phyloP scores from a whole-genome alignment of 1,140 invertebrate genomes.

The Babylonia areolata region DNA sequence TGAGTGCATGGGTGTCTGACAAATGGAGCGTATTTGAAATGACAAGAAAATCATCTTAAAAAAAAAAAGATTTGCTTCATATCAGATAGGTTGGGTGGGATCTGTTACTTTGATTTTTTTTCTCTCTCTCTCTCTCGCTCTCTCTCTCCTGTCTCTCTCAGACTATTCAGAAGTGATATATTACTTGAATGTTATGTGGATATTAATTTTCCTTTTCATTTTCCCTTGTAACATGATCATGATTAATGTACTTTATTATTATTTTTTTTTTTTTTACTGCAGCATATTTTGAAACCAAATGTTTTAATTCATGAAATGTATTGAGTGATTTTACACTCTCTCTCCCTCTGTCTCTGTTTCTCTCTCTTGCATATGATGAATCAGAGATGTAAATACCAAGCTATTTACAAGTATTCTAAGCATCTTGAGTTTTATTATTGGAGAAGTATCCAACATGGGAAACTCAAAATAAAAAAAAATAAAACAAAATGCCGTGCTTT shows the following conservation, averaged over 20 bases:
- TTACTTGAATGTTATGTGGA: neutral
- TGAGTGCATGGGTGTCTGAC: neutral
- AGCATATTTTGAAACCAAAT: constrained; percentile 8
- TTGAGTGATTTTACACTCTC: neutral
- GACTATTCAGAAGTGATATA: neutral
- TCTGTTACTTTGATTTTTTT: neutral
- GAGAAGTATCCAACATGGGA: neutral
- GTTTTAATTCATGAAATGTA: constrained; percentile 11
- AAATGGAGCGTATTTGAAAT: no score
- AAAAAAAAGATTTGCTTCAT: neutral
- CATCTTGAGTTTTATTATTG: neutral
- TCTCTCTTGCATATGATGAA: constrained; percentile 2
- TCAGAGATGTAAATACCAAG: constrained; percentile 5
- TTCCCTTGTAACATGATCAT: constrained; percentile 14
- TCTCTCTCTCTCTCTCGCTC: neutral
- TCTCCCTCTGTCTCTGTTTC: neutral
- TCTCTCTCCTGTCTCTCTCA: neutral
- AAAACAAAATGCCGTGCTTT: neutral
- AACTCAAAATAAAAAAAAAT: neutral
- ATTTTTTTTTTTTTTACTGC: neutral
- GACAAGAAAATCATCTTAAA: neutral
- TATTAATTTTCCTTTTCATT: constrained; percentile 1
- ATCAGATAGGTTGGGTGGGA: neutral
- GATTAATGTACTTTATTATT: neutral
- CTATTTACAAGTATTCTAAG: neutral